A percentile compares a stretch with the other conserved stretches of the same genome.
These are phyloP conservation scores for Tragelaphus eurycerus DNA, from an alignment of 2,797 vertebrate species.

Conservation along the genomic window DNA sequence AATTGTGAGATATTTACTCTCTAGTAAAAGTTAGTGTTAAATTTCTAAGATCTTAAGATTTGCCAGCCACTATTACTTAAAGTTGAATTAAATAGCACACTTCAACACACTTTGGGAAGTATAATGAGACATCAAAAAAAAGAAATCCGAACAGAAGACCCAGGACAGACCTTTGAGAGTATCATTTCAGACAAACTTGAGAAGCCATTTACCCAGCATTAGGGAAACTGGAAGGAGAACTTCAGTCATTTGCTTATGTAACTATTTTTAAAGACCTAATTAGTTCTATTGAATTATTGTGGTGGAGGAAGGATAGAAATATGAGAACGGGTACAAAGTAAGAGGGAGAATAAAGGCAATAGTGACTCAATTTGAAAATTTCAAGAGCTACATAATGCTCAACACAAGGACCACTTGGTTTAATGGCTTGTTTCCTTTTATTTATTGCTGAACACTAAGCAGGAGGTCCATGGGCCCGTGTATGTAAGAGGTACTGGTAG, in stretches of 20 bases:
- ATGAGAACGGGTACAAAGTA: conserved; percentile 64
- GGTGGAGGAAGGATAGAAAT: conserved; percentile 73
- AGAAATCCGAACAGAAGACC: conserved; percentile 53
- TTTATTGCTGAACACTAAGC: conserved; percentile 1
- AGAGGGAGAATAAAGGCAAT: conserved; percentile 53
- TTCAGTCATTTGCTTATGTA: conserved; percentile 73
- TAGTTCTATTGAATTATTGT: conserved; percentile 77
- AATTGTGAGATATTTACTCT: background rate
- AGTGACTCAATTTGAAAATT: conserved; percentile 62
- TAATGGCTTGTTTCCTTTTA: conserved; percentile 46
- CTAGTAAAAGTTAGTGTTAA: background rate
- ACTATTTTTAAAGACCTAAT: conserved; percentile 75
- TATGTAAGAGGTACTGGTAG: background rate
- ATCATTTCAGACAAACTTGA: conserved; percentile 64
- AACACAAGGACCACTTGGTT: conserved; percentile 37
- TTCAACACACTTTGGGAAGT: conserved; percentile 22
- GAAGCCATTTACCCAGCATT: conserved; percentile 49
- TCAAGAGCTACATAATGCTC: conserved; percentile 42
- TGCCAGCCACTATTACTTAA: conserved; percentile 40
- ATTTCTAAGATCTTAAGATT: conserved; percentile 29
- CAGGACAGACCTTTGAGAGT: background rate
- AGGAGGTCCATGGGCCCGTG: background rate
- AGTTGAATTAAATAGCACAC: conserved; percentile 39
- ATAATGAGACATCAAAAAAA: conserved; percentile 47
- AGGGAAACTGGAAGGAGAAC: conserved; percentile 62